Evolutionary conservation across 2,113 vertebrate genomes (phyloP), one percentile per base, ranked within the genome.

Genomic region (Lagopus muta): DNA sequence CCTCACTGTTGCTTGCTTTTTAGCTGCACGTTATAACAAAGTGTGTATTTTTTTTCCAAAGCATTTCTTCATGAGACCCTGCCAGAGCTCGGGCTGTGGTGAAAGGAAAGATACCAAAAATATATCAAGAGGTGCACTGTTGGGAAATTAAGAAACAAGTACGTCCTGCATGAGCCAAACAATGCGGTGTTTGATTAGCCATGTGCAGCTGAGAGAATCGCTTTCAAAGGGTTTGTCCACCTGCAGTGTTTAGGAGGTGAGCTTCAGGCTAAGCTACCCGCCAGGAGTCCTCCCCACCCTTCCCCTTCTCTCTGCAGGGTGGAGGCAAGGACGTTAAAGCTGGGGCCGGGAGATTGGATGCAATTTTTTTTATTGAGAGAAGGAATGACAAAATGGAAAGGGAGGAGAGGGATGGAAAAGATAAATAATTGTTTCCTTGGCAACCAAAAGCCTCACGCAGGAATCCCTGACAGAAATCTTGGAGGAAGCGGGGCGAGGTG

Each of bases 341-440:
- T 61, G 22, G 42, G 61, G 74, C 27, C 19, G 55, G 52, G 43
- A 54, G 16, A 38, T 82, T 47, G 70, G 55, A 77, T 28, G 61
- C 38, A 85, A 34, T 72, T 55, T 71, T 71, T 54, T 92, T 76
- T 73, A 64, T 15, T 83, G 32, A 48, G 80, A 62, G 69, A 69
- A 88, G 75, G 77, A 84, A 80, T 71, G 47, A 88, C 65, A 93
- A 91, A 93, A 86, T 45, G 72, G 72, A 72, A 91, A 94, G 82
- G 67, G 77, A 48, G 84, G 58, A 71, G 70, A 86, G 19, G 84
- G 70, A 93, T 87, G 82, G 55, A 73, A 94, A 94, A 93, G 87
- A 93, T 88, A 92, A 80, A 93, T 79, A 94, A 85, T 74, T 77
- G 91, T 96, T 94, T 94, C 96, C 95, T 91, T 94, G 94, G 93